Conservation (phyloP, 2,797 vertebrate genomes). For the Cryptoprocta ferox region DNA sequence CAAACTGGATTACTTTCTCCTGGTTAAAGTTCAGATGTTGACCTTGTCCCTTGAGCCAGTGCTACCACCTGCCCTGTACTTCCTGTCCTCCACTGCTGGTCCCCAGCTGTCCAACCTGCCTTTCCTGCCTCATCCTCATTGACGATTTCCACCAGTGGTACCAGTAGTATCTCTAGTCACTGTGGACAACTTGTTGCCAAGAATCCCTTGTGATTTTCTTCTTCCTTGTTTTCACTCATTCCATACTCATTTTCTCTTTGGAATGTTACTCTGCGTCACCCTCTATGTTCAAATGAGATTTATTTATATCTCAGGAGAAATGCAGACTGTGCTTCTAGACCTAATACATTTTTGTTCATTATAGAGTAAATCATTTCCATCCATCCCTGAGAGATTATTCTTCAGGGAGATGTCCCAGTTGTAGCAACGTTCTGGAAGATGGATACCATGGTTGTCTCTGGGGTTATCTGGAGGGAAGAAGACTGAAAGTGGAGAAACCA, state of each 20-base stretch:
- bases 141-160: not conserved
- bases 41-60: not conserved
- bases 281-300: not conserved
- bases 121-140: not conserved
- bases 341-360: not conserved
- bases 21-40: not conserved
- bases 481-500: not conserved
- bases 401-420: not conserved
- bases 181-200: not conserved
- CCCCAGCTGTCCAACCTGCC: not conserved
- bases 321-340: not conserved
- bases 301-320: conserved; percentile 15
- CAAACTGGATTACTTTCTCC: not conserved
- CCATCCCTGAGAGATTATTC: not conserved
- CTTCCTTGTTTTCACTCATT: conserved; percentile 6
- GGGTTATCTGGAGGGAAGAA: not conserved
- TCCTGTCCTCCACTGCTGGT: not conserved
- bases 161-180: not conserved
- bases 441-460: not conserved
- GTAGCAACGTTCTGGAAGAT: not conserved
- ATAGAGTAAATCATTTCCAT: not conserved
- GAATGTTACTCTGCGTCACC: not conserved
- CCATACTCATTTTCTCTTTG: not conserved
- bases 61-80: not conserved
- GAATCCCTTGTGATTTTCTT: not conserved